Evolutionary conservation across 2,113 vertebrate species (phyloP), one percentile per base, ranked within the genome.

Genomic region (Aleadryas rufinucha): DNA sequence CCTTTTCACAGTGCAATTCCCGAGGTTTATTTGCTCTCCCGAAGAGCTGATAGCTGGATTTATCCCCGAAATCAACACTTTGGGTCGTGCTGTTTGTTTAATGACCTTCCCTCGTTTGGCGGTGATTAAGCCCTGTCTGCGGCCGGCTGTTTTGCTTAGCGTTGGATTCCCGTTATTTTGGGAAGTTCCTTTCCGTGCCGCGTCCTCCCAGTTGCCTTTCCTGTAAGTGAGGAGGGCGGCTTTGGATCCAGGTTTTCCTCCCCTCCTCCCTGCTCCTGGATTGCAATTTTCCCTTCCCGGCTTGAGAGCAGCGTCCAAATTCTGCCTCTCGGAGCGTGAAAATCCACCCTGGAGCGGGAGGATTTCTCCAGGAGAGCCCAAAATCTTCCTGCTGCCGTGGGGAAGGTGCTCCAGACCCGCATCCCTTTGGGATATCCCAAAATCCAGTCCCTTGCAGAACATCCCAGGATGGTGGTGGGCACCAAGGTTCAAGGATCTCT

Each of bases 101-200:
- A 83, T n/a, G 85, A 27, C 74, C 50, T 54, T 42, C 74, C 42
- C 68, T 80, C 76, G 4, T 65, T 64, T 35, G 13, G 4, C 12
- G 12, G 59, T 64, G 78, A 79, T 93, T 63, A n/a, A 81, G 37
- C n/a, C 82, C 31, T n/a, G 49, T 84, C 84, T 79, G 90, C 16
- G 21, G 9, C 66, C 71, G 74, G 30, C 26, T 94, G 91, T 89
- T 97, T 96, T 91, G 49, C 45, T 95, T 70, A 71, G 90, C 65
- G 27, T 91, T 84, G 37, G 78, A 54, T 85, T 96, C 84, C 84
- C 79, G 54, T 60, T 71, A n/a, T 82, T 83, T 93, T 53, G 64
- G 77, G 91, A 92, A 90, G 49, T 72, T 92, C 64, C 8, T 96
- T 90, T 89, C 91, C 85, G 71, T 60, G 2, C 77, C 5, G 14